phyloP scores from a whole-genome alignment of 2,888 invertebrate species.

The Drosophila parthenogenetica region DNA sequence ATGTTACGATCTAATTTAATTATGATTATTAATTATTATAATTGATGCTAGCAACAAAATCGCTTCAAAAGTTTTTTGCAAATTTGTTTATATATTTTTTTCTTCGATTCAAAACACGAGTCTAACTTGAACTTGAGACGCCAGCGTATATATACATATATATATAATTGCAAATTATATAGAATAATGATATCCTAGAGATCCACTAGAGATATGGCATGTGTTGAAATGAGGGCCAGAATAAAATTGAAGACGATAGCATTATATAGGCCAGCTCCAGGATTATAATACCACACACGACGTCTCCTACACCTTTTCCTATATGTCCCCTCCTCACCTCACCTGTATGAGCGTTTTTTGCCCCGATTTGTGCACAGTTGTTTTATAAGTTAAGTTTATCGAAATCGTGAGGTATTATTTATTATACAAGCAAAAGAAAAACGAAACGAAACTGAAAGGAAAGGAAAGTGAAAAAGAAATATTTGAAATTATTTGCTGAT shows the following conservation, averaged over 20 bases:
- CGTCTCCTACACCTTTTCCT: too few relatives aligned
- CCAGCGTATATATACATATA: slow-evolving; percentile 42
- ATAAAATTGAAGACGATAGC: slow-evolving; percentile 24
- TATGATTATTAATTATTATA: slow-evolving; percentile 40
- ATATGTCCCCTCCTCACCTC: neutral
- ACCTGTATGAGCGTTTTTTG: slow-evolving; percentile 44
- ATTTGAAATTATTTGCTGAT: slow-evolving; percentile 78
- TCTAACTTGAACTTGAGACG: slow-evolving; percentile 65
- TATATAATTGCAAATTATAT: slow-evolving; percentile 78
- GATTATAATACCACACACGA: neutral
- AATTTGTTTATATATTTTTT: slow-evolving; percentile 15
- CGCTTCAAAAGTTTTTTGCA: slow-evolving; percentile 72
- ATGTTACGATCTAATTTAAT: slow-evolving; percentile 58
- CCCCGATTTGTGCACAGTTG: slow-evolving; percentile 74
- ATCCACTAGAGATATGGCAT: slow-evolving; percentile 2
- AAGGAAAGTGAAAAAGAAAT: slow-evolving; percentile 26
- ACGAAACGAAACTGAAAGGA: slow-evolving; percentile 4
- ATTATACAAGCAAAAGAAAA: slow-evolving; percentile 49
- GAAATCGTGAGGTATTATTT: slow-evolving; percentile 78
- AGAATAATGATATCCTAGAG: slow-evolving; percentile 7
- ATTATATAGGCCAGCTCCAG: slow-evolving; percentile 15
- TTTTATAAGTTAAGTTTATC: slow-evolving; percentile 78
- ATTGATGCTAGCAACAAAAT: slow-evolving; percentile 54
- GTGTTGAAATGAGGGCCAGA: slow-evolving; percentile 6
- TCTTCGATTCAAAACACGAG: slow-evolving; percentile 49